Evolutionary conservation across 2,113 vertebrate genomes (phyloP).

Genomic region (Psophia crepitans): DNA sequence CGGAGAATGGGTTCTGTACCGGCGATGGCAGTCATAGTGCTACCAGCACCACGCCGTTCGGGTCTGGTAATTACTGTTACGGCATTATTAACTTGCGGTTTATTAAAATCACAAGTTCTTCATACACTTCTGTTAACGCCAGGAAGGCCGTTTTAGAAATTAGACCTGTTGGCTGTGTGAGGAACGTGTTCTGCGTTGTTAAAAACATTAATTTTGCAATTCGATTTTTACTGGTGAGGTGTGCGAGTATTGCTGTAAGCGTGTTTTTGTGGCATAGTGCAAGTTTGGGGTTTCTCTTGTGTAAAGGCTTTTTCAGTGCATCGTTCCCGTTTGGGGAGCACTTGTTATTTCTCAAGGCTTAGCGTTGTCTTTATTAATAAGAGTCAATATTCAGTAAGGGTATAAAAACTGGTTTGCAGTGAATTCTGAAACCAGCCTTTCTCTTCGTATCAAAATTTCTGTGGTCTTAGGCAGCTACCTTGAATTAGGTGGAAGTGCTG

Average conservation of each 20-base stretch:
- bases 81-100: neutral
- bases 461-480: neutral
- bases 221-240: neutral
- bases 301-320: neutral
- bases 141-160: neutral
- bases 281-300: neutral
- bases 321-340: neutral
- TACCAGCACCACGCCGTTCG: neutral
- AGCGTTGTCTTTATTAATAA: neutral
- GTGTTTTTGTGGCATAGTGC: neutral
- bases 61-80: neutral
- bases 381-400: neutral
- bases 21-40: neutral
- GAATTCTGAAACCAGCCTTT: neutral
- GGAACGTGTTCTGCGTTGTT: neutral
- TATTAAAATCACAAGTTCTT: neutral
- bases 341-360: neutral
- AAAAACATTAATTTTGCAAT: neutral
- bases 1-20: neutral
- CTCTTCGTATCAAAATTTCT: neutral
- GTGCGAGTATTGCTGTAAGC: neutral
- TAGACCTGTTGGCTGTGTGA: neutral
- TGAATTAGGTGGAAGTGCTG: neutral
- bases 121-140: neutral
- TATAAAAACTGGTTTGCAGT: neutral